Evolutionary conservation across 1,140 invertebrate species (phyloP), one percentile per base, ranked within the genome.

Genomic region (Zaprionus lachaisei): DNA sequence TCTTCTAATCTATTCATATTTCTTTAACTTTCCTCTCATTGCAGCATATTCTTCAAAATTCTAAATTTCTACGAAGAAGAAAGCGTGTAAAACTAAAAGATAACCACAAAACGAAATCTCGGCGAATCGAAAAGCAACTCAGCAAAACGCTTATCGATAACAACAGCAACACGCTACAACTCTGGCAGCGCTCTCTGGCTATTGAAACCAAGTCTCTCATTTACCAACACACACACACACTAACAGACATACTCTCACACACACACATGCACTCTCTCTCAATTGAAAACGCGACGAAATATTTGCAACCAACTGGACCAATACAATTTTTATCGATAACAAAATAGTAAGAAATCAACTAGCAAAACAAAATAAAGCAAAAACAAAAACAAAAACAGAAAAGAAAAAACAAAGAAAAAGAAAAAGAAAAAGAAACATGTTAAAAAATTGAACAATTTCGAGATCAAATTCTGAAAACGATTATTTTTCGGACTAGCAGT

Each of bases 61-160:
- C 84, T 82, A 87, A 87, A 87, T 87, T 87, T 87, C 84, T 84
- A 91, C 85, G 79, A 90, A 86, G 83, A 91, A 91, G 82, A 91
- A 91, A 90, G 87, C 87, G 86, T 91, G 85, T 90, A 71, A 90
- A 90, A 90, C 86, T 91, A 60, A 90, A 90, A 89, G 82, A 76
- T 73, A 89, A 77, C 22, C 78, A 51, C 49, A 77, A 47, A 55
- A 71, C 77, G 68, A 83, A 91, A 85, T 91, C 86, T 90, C 86
- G 85, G 87, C 77, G 65, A 72, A 77, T 90, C 80, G 77, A 87
- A 78, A 83, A 58, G 66, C 86, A 78, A 75, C 73, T 79, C 81
- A 70, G 55, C 56, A 56, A 31, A 49, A 58, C 17, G 56, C 22
- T 62, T 55, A 65, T 70, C 72, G 65, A 79, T 67, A 80, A 65